Base-by-base conservation (phyloP, 2,888 invertebrate species). In the Aplocera efformata region DNA sequence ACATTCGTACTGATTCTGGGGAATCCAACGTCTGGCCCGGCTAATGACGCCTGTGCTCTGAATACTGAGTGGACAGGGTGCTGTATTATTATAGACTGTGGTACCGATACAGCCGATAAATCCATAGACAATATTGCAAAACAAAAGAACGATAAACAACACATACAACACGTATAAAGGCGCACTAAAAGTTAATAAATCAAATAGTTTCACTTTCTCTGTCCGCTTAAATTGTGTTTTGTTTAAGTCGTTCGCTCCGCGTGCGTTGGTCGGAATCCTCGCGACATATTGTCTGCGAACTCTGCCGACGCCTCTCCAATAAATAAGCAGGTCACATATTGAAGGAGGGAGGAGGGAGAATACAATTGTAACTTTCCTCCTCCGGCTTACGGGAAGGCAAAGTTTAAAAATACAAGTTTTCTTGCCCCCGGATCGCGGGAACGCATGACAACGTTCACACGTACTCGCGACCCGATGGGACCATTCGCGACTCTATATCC, bases 321-420 rank as follows among this genome's bases (percentile, higher is more conserved):
- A 88, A 86, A 86, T 85, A 86, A 86, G 75, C 88, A 84, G 86
- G 86, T 86, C 88, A 88, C 88, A 88, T 86, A 88, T 86, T 86
- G 86, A 82, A 84, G 76, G 81, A 40, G 78, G 82, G 80, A 67
- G 69, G 67, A 77, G 80, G 76, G 80, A 72, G 80, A 81, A 85
- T 73, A 84, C 86, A 86, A 88, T 88, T 85, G 86, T 84, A 88
- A 88, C 84, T 88, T 88, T 84, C 72, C 66, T 73, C 69, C 74
- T 71, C 70, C 74, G 64, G 72, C 79, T 79, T 77, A 79, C 73
- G 77, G 67, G 74, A 73, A 78, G 80, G 79, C 76, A 77, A 76
- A 88, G 79, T 86, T 88, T 85, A 85, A 86, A 88, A 86, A 86
- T 79, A 85, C 80, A 86, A 86, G 84, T 85, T 82, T 70, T 51